Base-by-base conservation (phyloP, 1,140 invertebrate genomes). In the Asobara japonica region DNA sequence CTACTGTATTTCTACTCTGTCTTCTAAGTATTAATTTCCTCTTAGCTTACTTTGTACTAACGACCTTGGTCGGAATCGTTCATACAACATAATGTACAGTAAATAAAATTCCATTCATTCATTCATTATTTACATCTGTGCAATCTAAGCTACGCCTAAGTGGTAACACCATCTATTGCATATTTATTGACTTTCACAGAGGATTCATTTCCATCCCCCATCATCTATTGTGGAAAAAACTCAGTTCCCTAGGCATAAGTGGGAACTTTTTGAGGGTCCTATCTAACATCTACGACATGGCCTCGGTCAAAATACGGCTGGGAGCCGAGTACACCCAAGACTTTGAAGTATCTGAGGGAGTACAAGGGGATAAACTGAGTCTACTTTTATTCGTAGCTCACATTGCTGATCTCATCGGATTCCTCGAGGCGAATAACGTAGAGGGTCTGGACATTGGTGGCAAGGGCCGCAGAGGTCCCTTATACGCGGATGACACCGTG, bases 401-500 rank as follows among this genome's bases (percentile, higher is more conserved):
- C 67, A 41, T 74, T 6, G 68, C 25, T 18, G 74, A 78, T 25
- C 64, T 78, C 8, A 64, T 74, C 25, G 56, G 71, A n/a, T 74
- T 72, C 29, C 65, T 77, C 3, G n/a, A 41, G 36, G 29, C 68
- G 6, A 62, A 60, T 41, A 66, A 71, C 11, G 45, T 75, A 11
- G 5, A n/a, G 16, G 76, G 76, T 13, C 29, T 75, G 13, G 45
- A 65, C 7, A 48, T 77, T 8, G 67, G 64, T 20, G 60, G 68
- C 4, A 45, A 18, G 25, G 66, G 67, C 16, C 67, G 78, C 16
- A 66, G 65, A 11, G 13, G 74, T 6, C 60, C 77, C 11, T 56
- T 75, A 22, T 79, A 75, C 45, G 73, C 76, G 1, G 76, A 76
- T 51, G 78, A 79, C 51, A 48, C 76, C 3, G 74, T 77, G 7